Evolutionary conservation across 2,888 invertebrate genomes (phyloP).

Genomic region (Petrolisthes manimaculis): DNA sequence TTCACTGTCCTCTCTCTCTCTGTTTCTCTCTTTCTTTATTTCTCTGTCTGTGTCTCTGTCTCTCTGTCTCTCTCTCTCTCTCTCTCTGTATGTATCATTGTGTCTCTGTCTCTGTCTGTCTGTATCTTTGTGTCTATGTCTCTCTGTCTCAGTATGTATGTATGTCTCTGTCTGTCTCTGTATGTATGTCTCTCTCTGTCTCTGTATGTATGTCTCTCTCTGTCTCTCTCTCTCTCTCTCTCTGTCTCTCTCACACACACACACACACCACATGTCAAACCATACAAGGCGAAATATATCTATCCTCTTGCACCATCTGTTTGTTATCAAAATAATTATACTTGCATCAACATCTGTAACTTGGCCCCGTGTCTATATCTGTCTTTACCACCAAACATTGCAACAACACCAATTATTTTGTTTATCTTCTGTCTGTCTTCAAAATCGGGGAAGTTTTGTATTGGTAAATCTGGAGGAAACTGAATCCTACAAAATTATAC

Average conservation of each 20-base stretch:
- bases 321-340: too few species aligned
- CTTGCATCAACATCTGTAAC: too few species aligned
- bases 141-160: background rate
- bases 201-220: background rate
- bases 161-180: background rate
- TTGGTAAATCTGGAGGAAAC: too few species aligned
- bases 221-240: background rate
- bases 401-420: too few species aligned
- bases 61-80: background rate
- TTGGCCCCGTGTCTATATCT: too few species aligned
- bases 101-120: conserved; percentile 10
- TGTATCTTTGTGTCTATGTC: background rate
- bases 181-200: background rate
- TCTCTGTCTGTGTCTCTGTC: background rate
- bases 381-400: too few species aligned
- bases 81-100: background rate
- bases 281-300: too few species aligned
- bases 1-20: background rate
- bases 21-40: background rate
- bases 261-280: background rate
- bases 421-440: too few species aligned
- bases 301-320: too few species aligned
- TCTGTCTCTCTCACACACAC: background rate
- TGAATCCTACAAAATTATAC: too few species aligned
- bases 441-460: too few species aligned